These are phyloP conservation scores for Hafferia zeledoni DNA, from an alignment of 2,797 vertebrate species.

Conservation along the genomic window DNA sequence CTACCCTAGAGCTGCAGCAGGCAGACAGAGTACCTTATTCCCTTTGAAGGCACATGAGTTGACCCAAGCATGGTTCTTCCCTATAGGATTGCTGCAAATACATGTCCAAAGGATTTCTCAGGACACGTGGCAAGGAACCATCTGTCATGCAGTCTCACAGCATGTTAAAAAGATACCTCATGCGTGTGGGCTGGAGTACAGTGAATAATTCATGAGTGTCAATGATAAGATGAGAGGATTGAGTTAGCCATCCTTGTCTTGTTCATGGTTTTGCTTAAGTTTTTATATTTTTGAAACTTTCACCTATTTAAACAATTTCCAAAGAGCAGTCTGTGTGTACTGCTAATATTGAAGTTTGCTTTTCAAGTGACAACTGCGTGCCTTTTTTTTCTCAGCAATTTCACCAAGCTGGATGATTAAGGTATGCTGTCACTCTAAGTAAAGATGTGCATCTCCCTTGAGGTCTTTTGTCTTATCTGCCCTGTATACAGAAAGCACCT, in stretches of 20 bases:
- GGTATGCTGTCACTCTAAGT: background rate
- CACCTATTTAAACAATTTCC: background rate
- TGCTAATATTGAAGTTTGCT: background rate
- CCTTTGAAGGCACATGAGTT: background rate
- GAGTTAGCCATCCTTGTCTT: background rate
- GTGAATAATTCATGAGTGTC: background rate
- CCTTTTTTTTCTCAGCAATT: rapidly evolving
- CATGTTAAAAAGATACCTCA: background rate
- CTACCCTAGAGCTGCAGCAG: background rate
- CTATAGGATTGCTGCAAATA: background rate
- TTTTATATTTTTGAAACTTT: background rate
- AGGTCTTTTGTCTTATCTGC: background rate
- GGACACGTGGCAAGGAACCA: background rate
- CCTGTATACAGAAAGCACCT: background rate
- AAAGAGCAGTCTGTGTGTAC: background rate
- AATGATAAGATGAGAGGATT: background rate
- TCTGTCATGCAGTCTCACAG: background rate
- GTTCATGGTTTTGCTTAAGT: background rate
- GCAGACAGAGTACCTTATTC: background rate
- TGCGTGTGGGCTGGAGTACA: background rate
- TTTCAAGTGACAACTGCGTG: background rate
- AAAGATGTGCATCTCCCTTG: slow-evolving; percentile 30
- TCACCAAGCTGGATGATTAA: background rate
- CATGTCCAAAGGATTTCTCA: background rate
- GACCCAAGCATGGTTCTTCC: background rate